Evolutionary conservation across 1,140 invertebrate species (phyloP), one percentile per base, ranked within the genome.

Genomic region (Harpegnathos saltator): DNA sequence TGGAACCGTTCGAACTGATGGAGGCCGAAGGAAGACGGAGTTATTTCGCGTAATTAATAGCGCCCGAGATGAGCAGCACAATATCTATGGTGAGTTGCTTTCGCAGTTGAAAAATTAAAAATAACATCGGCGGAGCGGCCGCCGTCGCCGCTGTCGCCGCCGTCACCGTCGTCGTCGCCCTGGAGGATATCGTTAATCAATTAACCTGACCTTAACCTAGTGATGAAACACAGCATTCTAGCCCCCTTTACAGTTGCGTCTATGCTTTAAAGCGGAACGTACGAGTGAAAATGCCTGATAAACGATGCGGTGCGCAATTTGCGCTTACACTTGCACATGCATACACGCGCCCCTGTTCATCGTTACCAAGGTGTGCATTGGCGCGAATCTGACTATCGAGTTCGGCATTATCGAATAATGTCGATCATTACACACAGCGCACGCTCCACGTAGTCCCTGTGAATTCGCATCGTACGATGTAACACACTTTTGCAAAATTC

Each of bases 161-260:
- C n/a, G n/a, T n/a, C n/a, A n/a, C n/a, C n/a, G n/a, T n/a, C n/a
- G n/a, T n/a, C n/a, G 65, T 48, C 7, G 22, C 24, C 50, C 38
- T 17, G 22, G 3, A 29, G 14, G 19, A 29, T 75, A 61, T 75
- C 73, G 48, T 75, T 50, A 77, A 77, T 77, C 59, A 73, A 73
- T 73, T 73, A 75, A 38, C 50, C 50, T 38, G 84, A 84, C 84
- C 84, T 85, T 85, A 84, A 85, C 84, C 84, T 72, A 71, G 69
- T 78, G 65, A 78, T 22, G 50, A 83, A 83, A 71, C 82, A 9
- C 38, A 44, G 77, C 83, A 78, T 65, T 75, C 77, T 62, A 58
- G 77, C 19, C 61, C 33, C 71, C 33, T 77, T 82, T 74, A 62
- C 29, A 26, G 29, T 54, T 56, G 63, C 5, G 29, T 77, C 78